Evolutionary conservation across 2,888 invertebrate genomes (phyloP), one percentile per base, ranked within the genome.

Genomic region (Mythimna lalbum): DNA sequence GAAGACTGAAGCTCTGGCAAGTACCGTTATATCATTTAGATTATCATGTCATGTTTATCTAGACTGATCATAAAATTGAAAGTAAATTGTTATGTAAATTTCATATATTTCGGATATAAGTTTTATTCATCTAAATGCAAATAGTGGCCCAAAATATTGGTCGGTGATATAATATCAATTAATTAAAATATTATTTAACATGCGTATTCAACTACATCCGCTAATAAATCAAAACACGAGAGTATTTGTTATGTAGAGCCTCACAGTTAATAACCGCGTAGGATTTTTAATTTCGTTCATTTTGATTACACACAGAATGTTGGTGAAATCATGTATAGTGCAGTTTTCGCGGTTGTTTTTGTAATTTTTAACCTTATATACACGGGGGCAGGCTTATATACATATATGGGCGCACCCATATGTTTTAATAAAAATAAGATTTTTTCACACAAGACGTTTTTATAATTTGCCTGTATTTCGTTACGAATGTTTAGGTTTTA

Each of bases 1-100:
- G 94, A 97, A 97, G 93, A 97, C 97, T 91, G 97, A 97, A 91
- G 96, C 96, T 82, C 92, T 96, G 95, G 97, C 97, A 90, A 95
- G 96, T 93, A 70, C 39, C 57, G 36, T 31, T 73, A 77, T 57
- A 55, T 63, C 43, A 67, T 75, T 39, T 52, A 59, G 43, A 65
- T 64, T 67, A 80, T 69, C 56, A 62, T 50, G 61, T 61, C 59
- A 63, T 57, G 43, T 57, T 49, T 69, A 59, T 71, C 33, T 73
- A 65, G 57, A 66, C 69, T 76, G 70, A 60, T 66, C 27, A 43
- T 55, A 64, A 71, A 64, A 66, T 43, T 75, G 60, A 72, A 69
- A 67, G 83, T 60, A 33, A 47, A 59, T 66, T 19, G 47, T 76
- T 80, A 76, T 57, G 56, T 77, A 75, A 75, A 68, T 56, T 49